Conservation (phyloP, 2,797 vertebrate species). For the Gorsachius magnificus region DNA sequence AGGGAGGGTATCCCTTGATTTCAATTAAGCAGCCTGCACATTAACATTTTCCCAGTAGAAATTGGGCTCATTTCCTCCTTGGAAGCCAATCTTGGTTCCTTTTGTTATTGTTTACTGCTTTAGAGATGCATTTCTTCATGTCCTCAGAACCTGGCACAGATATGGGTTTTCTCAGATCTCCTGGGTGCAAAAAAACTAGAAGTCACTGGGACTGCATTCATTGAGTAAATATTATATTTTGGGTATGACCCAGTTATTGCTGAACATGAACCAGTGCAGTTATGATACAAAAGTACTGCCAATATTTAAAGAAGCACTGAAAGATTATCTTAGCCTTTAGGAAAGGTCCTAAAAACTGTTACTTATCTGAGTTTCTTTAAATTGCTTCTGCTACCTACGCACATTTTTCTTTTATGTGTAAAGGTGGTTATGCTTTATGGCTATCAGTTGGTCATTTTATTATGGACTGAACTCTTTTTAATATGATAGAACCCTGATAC, state of each 20-base stretch:
- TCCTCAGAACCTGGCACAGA: background rate
- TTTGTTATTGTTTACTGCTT: background rate
- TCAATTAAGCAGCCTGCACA: background rate
- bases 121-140: background rate
- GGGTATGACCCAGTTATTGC: background rate
- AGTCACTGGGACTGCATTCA: fast-evolving
- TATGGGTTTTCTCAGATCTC: background rate
- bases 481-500: background rate
- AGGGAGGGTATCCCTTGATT: background rate
- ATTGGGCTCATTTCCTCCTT: background rate
- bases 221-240: fast-evolving
- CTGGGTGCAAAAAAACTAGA: background rate
- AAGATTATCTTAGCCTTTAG: background rate
- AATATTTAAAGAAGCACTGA: background rate
- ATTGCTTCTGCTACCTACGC: background rate
- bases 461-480: background rate
- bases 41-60: background rate
- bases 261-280: no score
- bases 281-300: background rate
- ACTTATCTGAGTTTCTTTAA: background rate
- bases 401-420: no score
- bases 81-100: background rate
- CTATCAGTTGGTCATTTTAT: background rate
- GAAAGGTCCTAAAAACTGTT: background rate
- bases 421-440: background rate